phyloP scores from a whole-genome alignment of 2,888 invertebrate species.

The Plemyria rubiginata region DNA sequence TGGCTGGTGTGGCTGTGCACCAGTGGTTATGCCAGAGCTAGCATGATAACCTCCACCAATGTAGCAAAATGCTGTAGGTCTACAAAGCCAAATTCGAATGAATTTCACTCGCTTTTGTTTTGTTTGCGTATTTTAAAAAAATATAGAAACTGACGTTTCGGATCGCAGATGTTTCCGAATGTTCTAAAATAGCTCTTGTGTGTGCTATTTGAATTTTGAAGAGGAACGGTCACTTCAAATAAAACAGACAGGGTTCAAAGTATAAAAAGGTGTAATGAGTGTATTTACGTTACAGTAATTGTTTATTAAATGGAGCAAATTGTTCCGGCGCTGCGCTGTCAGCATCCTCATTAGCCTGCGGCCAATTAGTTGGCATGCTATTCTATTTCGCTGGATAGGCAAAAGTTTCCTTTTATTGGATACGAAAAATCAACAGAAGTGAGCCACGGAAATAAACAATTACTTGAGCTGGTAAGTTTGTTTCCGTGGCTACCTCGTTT shows the following conservation, averaged over 20 bases:
- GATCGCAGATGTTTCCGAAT: too few species aligned
- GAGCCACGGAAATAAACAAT: slow-evolving; percentile 9
- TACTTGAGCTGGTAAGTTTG: neutral
- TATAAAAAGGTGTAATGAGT: slow-evolving; percentile 42
- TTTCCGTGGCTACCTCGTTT: too few species aligned
- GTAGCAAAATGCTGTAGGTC: too few species aligned
- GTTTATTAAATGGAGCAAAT: slow-evolving; percentile 76
- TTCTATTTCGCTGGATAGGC: slow-evolving; percentile 72
- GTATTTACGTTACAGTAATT: slow-evolving; percentile 70
- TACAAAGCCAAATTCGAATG: too few species aligned
- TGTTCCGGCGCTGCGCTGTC: slow-evolving; percentile 78
- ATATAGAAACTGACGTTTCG: too few species aligned
- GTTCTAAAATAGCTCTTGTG: too few species aligned
- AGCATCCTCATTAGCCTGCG: slow-evolving; percentile 81
- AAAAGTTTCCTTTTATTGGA: slow-evolving; percentile 53
- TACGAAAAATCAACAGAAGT: slow-evolving; percentile 34
- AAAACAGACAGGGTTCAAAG: slow-evolving; percentile 19
- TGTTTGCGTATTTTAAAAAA: too few species aligned
- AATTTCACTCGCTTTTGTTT: too few species aligned
- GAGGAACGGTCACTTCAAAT: slow-evolving; percentile 17
- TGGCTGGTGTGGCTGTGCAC: too few species aligned
- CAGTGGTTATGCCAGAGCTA: too few species aligned
- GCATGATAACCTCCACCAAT: too few species aligned
- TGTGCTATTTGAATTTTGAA: too few species aligned
- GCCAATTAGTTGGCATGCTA: slow-evolving; percentile 73